phyloP scores from a whole-genome alignment of 1,140 invertebrate genomes.

The Aphaenogaster rudis region DNA sequence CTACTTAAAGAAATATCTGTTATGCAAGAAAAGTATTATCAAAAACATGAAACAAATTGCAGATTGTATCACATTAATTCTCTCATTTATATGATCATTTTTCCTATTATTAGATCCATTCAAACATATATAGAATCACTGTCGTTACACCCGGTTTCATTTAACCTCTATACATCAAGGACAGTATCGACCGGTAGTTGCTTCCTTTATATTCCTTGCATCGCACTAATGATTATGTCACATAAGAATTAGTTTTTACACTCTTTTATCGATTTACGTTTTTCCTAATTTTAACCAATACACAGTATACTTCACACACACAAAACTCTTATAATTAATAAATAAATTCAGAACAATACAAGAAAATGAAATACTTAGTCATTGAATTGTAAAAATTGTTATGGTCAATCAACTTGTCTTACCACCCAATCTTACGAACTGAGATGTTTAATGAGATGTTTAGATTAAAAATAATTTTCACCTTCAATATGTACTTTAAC shows the following conservation, averaged over 20 bases:
- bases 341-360: background rate
- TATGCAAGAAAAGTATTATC: background rate
- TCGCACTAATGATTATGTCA: background rate
- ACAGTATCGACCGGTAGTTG: constrained; percentile 63
- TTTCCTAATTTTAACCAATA: constrained; percentile 3
- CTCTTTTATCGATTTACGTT: background rate
- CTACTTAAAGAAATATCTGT: background rate
- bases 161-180: constrained; percentile 23
- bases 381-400: background rate
- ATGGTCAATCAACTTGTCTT: background rate
- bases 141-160: background rate
- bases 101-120: background rate
- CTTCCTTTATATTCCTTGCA: background rate
- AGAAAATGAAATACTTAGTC: background rate
- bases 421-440: background rate
- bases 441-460: background rate
- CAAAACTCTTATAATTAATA: constrained; percentile 1
- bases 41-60: background rate
- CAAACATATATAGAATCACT: background rate
- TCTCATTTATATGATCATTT: background rate
- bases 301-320: background rate
- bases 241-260: background rate
- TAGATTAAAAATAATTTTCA: background rate
- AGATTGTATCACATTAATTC: background rate
- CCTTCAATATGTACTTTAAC: constrained; percentile 32